Evolutionary conservation across 2,888 invertebrate genomes (phyloP).

Genomic region (Colletes collaris): DNA sequence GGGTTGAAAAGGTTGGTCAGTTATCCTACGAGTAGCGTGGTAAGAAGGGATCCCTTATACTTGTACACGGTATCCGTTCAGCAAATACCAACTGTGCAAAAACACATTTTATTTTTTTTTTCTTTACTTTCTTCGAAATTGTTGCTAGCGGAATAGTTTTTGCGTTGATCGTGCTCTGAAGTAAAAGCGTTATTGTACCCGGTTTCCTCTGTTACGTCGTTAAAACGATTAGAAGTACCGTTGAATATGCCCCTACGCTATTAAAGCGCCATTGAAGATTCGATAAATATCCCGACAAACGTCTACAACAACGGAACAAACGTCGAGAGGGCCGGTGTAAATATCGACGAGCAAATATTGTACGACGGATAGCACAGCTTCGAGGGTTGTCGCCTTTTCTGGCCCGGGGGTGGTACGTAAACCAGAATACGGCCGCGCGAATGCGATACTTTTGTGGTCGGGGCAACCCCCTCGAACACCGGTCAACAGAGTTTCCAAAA

Average conservation of each 20-base stretch:
- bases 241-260: no score
- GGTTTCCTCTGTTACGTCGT: not conserved
- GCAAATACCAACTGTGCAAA: no score
- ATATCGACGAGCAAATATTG: conserved; percentile 15
- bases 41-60: no score
- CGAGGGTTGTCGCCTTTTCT: conserved; percentile 22
- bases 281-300: not conserved
- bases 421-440: conserved; percentile 16
- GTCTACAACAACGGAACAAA: conserved; percentile 8
- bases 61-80: no score
- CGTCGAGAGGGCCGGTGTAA: not conserved
- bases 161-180: no score
- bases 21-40: no score
- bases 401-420: conserved; percentile 10
- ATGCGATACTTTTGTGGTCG: conserved; percentile 45
- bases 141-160: no score
- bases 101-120: no score
- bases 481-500: conserved; percentile 23
- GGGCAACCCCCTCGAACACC: not conserved
- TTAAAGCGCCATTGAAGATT: no score
- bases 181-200: no score
- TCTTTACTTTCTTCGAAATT: no score
- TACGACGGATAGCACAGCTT: not conserved
- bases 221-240: not conserved
- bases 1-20: no score